Percentiles rank a stretch among this genome's conserved stretches.
Evolutionary conservation across 2,797 vertebrate genomes (phyloP).

Genomic region (Argentina silus): DNA sequence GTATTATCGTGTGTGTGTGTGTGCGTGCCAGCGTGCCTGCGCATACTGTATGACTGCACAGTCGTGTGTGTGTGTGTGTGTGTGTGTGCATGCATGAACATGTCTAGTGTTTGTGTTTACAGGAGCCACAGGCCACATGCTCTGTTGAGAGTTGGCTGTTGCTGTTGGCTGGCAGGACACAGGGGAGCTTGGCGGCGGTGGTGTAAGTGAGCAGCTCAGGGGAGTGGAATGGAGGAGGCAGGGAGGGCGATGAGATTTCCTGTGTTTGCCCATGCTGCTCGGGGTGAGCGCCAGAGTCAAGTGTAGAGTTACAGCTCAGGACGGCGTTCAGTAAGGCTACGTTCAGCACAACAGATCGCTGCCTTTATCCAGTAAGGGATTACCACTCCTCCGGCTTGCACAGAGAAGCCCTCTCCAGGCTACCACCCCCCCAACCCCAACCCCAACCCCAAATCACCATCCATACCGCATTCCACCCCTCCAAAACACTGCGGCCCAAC

Average conservation of each 20-base stretch:
- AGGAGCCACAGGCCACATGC: constrained; percentile 46
- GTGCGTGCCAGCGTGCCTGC: neutral
- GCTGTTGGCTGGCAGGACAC: constrained; percentile 44
- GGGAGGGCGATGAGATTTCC: constrained; percentile 53
- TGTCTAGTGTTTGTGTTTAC: constrained; percentile 61
- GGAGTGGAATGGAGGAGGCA: neutral
- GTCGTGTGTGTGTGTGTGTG: neutral
- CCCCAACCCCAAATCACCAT: neutral
- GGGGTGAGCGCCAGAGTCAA: constrained; percentile 67
- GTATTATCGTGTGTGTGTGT: constrained; percentile 2
- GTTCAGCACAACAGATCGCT: constrained; percentile 23
- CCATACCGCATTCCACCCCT: neutral
- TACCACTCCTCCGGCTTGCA: neutral
- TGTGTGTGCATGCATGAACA: constrained; percentile 31
- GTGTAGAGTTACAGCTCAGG: constrained; percentile 67
- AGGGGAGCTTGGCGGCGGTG: constrained; percentile 47
- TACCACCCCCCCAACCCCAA: neutral
- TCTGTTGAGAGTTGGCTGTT: constrained; percentile 43
- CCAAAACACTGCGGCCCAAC: neutral
- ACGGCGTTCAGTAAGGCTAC: constrained; percentile 20
- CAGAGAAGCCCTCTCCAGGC: neutral
- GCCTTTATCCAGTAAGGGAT: constrained; percentile 6
- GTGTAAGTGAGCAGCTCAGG: constrained; percentile 50
- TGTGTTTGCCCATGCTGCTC: constrained; percentile 62
- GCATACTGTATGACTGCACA: neutral